These are phyloP conservation scores for Oxycera nigricornis DNA, from an alignment of 2,888 invertebrate species.

Conservation along the genomic window DNA sequence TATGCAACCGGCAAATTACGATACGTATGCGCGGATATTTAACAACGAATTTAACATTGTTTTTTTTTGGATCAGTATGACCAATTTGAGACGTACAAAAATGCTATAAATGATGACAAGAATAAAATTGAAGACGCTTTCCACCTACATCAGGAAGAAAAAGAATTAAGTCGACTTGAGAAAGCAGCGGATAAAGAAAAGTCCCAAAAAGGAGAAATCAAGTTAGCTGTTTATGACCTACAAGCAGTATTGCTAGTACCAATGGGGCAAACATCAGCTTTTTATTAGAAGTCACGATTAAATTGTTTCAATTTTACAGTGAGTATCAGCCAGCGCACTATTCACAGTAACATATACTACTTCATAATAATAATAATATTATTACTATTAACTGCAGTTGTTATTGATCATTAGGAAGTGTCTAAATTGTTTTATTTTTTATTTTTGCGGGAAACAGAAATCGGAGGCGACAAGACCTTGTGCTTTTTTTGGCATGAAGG, in stretches of 20 bases:
- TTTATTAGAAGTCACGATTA: not conserved
- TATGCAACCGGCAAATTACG: not conserved
- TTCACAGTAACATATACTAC: not conserved
- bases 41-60: slow-evolving; percentile 6
- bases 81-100: slow-evolving; percentile 39
- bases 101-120: slow-evolving; percentile 37
- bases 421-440: not conserved
- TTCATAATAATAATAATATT: not conserved
- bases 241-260: slow-evolving; percentile 3
- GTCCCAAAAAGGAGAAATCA: not conserved
- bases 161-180: not conserved
- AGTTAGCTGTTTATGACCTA: not conserved
- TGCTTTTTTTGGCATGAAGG: not conserved
- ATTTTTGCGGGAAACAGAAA: not conserved
- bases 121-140: slow-evolving; percentile 33
- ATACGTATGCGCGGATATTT: not conserved
- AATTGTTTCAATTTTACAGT: slow-evolving; percentile 1
- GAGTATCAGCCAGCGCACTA: not conserved
- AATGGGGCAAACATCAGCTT: not conserved
- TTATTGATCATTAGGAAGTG: not conserved
- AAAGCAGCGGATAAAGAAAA: slow-evolving; percentile 1
- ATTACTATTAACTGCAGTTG: too few species aligned
- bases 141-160: slow-evolving; percentile 34
- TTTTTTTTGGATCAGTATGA: slow-evolving; percentile 39
- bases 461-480: not conserved